These are phyloP conservation scores for Drosophila setosimentum DNA, from an alignment of 2,888 invertebrate genomes.

Conservation along the genomic window DNA sequence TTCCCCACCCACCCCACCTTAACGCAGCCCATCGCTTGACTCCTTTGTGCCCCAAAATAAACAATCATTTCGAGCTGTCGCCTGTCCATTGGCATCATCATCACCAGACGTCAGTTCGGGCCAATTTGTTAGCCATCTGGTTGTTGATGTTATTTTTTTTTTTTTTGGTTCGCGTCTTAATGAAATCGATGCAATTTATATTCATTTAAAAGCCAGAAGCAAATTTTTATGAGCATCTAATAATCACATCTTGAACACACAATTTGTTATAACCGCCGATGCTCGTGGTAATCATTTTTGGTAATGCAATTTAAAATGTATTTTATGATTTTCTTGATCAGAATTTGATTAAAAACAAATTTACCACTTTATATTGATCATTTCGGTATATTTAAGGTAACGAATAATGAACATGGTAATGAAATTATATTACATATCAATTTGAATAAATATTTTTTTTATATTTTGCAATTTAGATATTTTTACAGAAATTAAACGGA, in stretches of 20 bases:
- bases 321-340: background rate
- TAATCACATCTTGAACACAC: conserved; percentile 69
- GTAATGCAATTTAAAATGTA: background rate
- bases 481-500: background rate
- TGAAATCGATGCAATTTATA: conserved; percentile 70
- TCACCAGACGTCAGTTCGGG: conserved; percentile 38
- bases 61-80: conserved; percentile 19
- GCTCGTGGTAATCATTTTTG: conserved; percentile 1
- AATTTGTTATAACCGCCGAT: conserved; percentile 52
- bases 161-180: conserved; percentile 34
- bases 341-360: background rate
- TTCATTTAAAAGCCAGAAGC: conserved; percentile 66
- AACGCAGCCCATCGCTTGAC: background rate
- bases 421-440: background rate
- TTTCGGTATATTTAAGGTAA: background rate
- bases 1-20: conserved; percentile 15
- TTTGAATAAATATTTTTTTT: background rate
- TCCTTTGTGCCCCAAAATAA: conserved; percentile 2
- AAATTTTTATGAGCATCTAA: conserved; percentile 66
- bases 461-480: background rate
- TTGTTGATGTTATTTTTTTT: background rate
- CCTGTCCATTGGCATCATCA: conserved; percentile 49
- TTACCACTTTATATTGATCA: background rate
- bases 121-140: conserved; percentile 51
- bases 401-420: background rate